A percentile compares a stretch with the other conserved stretches of the same genome.
Conservation (phyloP, 2,888 invertebrate genomes). For the Lissocephala sabroskyi region DNA sequence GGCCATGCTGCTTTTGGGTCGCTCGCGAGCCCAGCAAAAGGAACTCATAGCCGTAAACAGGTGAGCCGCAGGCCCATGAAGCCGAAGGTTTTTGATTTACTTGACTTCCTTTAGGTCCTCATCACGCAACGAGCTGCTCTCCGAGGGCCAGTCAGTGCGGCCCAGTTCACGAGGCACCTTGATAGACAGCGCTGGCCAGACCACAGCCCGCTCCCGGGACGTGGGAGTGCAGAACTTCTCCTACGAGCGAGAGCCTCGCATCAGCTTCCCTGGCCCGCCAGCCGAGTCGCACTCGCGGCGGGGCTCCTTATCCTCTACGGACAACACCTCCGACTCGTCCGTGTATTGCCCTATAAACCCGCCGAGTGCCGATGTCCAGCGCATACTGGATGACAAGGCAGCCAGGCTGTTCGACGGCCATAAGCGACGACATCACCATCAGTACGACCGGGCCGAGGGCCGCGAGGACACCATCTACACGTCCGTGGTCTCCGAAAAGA, state of each 20-base stretch:
- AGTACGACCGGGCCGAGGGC: slow-evolving; percentile 66
- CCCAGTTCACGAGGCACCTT: slow-evolving; percentile 52
- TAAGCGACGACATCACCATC: slow-evolving; percentile 59
- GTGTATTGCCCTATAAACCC: slow-evolving; percentile 71
- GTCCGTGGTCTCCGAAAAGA: slow-evolving; percentile 64
- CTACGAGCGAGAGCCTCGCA: slow-evolving; percentile 60
- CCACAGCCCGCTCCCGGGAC: slow-evolving; percentile 46
- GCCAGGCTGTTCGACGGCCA: slow-evolving; percentile 67
- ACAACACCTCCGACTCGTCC: slow-evolving; percentile 72
- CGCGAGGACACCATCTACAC: slow-evolving; percentile 67
- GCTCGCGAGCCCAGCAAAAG: slow-evolving; percentile 53
- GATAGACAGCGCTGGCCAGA: slow-evolving; percentile 44
- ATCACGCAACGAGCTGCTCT: slow-evolving; percentile 67
- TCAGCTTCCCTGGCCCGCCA: slow-evolving; percentile 56
- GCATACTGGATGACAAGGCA: slow-evolving; percentile 69
- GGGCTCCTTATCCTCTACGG: slow-evolving; percentile 66
- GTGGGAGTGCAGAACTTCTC: slow-evolving; percentile 68
- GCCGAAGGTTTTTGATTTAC: no score
- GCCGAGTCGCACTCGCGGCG: slow-evolving; percentile 45
- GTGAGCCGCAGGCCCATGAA: slow-evolving; percentile 46
- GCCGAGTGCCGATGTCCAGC: slow-evolving; percentile 68
- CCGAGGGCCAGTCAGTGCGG: slow-evolving; percentile 58
- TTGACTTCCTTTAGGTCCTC: no score
- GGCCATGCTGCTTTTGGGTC: slow-evolving; percentile 67
- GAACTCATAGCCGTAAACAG: slow-evolving; percentile 59